These are phyloP conservation scores for Rhingia campestris DNA, from an alignment of 2,888 invertebrate species.

Conservation along the genomic window DNA sequence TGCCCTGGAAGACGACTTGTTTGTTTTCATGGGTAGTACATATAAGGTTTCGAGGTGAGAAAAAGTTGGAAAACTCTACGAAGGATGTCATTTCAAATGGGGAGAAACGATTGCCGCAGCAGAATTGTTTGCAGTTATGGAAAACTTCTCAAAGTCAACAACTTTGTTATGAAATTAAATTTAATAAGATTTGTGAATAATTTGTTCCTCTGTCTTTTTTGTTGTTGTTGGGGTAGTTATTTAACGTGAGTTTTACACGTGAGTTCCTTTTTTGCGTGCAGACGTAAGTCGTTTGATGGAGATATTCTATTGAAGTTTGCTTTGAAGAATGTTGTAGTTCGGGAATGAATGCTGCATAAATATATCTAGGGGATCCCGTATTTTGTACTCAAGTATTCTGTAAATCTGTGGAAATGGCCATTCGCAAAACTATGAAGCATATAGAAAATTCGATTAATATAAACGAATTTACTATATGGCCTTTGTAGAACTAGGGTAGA, in stretches of 20 bases:
- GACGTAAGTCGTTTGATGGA: too few species aligned
- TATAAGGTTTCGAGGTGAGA: neutral
- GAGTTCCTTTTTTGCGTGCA: neutral
- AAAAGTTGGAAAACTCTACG: constrained; percentile 7
- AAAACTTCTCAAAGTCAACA: constrained; percentile 20
- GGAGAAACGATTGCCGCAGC: neutral
- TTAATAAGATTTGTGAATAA: constrained; percentile 33
- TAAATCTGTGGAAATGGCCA: too few species aligned
- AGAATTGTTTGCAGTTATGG: neutral
- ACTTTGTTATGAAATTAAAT: constrained; percentile 10
- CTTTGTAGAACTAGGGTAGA: too few species aligned
- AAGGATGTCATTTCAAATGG: neutral
- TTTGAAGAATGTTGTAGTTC: too few species aligned
- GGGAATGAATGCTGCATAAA: too few species aligned
- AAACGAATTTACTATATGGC: too few species aligned
- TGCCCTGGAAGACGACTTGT: constrained; percentile 4
- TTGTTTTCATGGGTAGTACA: constrained; percentile 2
- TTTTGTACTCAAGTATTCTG: too few species aligned
- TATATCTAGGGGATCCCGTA: too few species aligned
- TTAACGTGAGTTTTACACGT: neutral
- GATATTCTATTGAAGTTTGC: too few species aligned
- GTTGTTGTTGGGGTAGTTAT: neutral
- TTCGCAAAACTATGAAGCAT: too few species aligned
- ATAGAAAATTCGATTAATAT: too few species aligned
- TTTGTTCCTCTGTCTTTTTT: neutral